Evolutionary conservation across 2,113 vertebrate genomes (phyloP), one percentile per base, ranked within the genome.

Genomic region (Plestiodon gilberti): DNA sequence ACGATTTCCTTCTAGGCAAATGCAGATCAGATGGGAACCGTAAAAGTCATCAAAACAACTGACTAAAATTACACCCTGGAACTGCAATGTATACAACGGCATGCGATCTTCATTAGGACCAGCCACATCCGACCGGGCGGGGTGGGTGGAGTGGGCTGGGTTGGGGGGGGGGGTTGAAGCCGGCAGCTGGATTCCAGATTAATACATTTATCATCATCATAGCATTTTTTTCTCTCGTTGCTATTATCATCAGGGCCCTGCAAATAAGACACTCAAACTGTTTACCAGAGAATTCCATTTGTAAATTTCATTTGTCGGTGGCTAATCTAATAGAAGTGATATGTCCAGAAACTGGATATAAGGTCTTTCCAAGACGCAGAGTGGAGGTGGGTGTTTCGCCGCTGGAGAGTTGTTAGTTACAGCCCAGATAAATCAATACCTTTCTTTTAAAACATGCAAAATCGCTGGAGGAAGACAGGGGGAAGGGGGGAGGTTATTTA

Each of bases 121-220:
- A 94, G 94, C 96, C 96, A 96, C 96, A 96, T 97, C 96, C 96
- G 95, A 97, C 94, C 92, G 94, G 93, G 93, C 92, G 88, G 35
- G 91, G 59, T n/a, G n/a, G n/a, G n/a, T n/a, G n/a, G 87, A 67
- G 82, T 88, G 22, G 79, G 85, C 96, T n/a, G n/a, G n/a, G n/a
- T 90, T 64, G 87, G 89, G 88, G 94, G 90, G 87, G 93, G 82
- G 84, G 43, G 28, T 1, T 40, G 91, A 87, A 67, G 82, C 88
- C 23, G 78, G 85, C 96, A 96, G 96, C 94, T 96, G 96, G 89
- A 80, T 86, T 78, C 93, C 96, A 96, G 95, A 96, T 93, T 92
- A 89, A 91, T 78, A 78, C 20, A 11, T 52, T 84, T 89, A 89
- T 92, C 92, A 89, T 84, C 88, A 89, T 92, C 92, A 89, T 87